phyloP scores from a whole-genome alignment of 1,140 invertebrate genomes.

The Copidosoma floridanum region DNA sequence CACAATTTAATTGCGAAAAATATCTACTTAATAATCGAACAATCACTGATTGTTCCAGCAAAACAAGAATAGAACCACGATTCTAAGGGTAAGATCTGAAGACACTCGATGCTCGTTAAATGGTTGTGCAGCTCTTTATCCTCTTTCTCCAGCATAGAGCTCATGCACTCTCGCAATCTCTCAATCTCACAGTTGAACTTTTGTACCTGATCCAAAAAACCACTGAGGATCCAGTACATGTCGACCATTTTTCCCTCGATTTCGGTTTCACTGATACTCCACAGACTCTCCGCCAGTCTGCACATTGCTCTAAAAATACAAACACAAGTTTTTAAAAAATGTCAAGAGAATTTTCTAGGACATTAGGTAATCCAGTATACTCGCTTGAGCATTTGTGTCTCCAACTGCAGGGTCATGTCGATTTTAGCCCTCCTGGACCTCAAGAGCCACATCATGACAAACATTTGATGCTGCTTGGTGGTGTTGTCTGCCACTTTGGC shows the following conservation, averaged over 20 bases:
- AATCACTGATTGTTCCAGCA: constrained; percentile 74
- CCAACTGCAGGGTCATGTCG: constrained; percentile 57
- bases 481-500: constrained; percentile 61
- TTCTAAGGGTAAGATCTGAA: constrained; percentile 64
- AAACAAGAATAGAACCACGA: constrained; percentile 80
- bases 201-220: constrained; percentile 67
- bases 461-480: constrained; percentile 62
- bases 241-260: constrained; percentile 58
- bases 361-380: no score
- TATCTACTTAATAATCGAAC: constrained; percentile 72
- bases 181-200: constrained; percentile 65
- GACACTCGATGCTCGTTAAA: constrained; percentile 59
- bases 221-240: constrained; percentile 75
- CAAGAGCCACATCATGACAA: constrained; percentile 76
- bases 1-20: no score
- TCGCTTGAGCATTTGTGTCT: constrained; percentile 48
- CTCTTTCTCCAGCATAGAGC: constrained; percentile 68
- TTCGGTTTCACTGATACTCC: constrained; percentile 65
- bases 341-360: no score
- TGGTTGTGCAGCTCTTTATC: constrained; percentile 67
- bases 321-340: not conserved
- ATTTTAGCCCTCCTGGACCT: constrained; percentile 66
- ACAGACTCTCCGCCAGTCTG: constrained; percentile 68
- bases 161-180: constrained; percentile 66
- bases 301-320: constrained; percentile 56